Conservation (phyloP, 2,113 vertebrate species). For the Corydoras sp. region DNA sequence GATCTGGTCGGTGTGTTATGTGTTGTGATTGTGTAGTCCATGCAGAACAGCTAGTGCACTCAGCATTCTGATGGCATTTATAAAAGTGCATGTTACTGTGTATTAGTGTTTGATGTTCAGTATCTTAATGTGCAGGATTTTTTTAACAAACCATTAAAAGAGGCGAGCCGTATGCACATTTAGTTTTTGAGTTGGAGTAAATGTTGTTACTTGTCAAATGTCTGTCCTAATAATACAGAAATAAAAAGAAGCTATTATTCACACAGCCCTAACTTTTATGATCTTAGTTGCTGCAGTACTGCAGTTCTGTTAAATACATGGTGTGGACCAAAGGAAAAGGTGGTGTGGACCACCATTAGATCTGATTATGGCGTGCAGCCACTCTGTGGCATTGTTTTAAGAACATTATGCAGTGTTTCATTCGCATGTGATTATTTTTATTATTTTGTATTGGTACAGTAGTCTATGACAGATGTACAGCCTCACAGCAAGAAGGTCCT, state of each 20-base stretch:
- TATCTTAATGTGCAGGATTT: conserved; percentile 55
- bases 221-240: conserved; percentile 70
- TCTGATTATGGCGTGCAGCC: no score
- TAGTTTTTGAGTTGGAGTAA: conserved; percentile 45
- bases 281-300: background rate
- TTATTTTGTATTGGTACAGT: no score
- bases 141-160: conserved; percentile 48
- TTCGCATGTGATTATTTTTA: no score
- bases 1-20: conserved; percentile 32
- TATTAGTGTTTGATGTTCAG: conserved; percentile 44
- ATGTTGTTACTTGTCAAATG: conserved; percentile 43
- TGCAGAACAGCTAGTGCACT: conserved; percentile 44
- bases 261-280: conserved; percentile 47
- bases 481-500: no score
- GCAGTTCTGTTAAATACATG: background rate
- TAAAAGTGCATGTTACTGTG: conserved; percentile 63
- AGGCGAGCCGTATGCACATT: conserved; percentile 42
- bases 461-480: no score
- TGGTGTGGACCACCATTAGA: no score
- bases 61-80: conserved; percentile 39
- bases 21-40: conserved; percentile 48
- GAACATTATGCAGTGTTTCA: no score
- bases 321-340: background rate
- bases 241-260: conserved; percentile 65
- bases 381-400: no score